These are phyloP conservation scores for Trachelus iudaicus DNA, from an alignment of 2,888 invertebrate genomes.

Conservation along the genomic window DNA sequence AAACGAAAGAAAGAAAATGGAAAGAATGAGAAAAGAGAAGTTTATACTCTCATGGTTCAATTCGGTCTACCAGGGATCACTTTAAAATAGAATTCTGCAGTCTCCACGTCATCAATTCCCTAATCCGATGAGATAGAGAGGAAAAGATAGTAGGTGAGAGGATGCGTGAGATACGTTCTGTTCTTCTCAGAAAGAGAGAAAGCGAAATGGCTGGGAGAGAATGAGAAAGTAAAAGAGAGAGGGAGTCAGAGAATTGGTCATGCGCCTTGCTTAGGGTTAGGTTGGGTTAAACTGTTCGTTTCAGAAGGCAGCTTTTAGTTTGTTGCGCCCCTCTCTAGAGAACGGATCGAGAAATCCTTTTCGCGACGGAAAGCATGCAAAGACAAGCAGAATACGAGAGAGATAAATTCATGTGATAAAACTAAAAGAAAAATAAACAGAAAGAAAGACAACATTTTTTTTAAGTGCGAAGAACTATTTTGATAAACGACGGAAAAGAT, in stretches of 20 bases:
- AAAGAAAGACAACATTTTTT: not conserved
- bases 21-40: not conserved
- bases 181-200: too few species aligned
- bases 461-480: not conserved
- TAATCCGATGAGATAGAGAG: not conserved
- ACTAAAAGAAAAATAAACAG: not conserved
- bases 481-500: not conserved
- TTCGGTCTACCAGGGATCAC: slow-evolving; percentile 17
- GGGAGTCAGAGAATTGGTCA: not conserved
- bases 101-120: slow-evolving; percentile 8
- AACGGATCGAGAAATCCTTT: not conserved
- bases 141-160: not conserved
- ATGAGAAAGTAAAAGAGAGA: not conserved
- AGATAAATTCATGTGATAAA: not conserved
- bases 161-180: too few species aligned
- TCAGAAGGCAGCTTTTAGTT: not conserved
- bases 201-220: not conserved
- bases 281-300: not conserved
- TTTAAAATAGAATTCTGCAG: slow-evolving; percentile 32
- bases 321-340: not conserved
- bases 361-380: not conserved
- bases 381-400: not conserved
- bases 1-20: not conserved
- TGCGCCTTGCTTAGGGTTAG: not conserved
- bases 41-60: not conserved